phyloP scores from a whole-genome alignment of 2,113 vertebrate genomes.

The Melanotaenia duboulayi region DNA sequence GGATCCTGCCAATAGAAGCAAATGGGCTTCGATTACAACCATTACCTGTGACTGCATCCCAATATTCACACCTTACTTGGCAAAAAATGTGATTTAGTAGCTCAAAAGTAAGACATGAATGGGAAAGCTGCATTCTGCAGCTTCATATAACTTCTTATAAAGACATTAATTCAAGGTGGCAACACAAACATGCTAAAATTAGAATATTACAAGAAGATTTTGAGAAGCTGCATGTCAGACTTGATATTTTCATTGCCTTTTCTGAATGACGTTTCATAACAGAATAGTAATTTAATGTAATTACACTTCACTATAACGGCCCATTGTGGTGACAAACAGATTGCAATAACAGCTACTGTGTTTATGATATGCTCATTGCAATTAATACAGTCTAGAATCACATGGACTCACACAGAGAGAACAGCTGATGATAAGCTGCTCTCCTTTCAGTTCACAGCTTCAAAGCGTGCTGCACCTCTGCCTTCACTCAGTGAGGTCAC shows the following conservation, averaged over 20 bases:
- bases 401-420: background rate
- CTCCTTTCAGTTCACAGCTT: background rate
- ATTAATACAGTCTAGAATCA: background rate
- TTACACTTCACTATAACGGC: background rate
- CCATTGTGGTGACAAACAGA: background rate
- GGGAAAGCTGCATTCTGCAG: background rate
- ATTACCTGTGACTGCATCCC: background rate
- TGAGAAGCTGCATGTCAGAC: background rate
- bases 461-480: background rate
- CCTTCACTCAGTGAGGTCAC: conserved; percentile 41
- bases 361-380: background rate
- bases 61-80: background rate
- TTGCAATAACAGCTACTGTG: background rate
- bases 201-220: background rate
- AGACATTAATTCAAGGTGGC: background rate
- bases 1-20: background rate
- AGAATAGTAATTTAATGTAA: background rate
- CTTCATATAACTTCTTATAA: background rate
- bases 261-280: no score
- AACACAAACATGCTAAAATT: background rate
- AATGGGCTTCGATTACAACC: conserved; percentile 6
- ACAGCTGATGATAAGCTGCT: conserved; percentile 10
- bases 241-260: background rate
- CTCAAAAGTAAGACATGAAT: background rate
- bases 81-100: background rate